Conservation (phyloP, 2,113 vertebrate genomes). For the Mesoclemmys tuberculata region DNA sequence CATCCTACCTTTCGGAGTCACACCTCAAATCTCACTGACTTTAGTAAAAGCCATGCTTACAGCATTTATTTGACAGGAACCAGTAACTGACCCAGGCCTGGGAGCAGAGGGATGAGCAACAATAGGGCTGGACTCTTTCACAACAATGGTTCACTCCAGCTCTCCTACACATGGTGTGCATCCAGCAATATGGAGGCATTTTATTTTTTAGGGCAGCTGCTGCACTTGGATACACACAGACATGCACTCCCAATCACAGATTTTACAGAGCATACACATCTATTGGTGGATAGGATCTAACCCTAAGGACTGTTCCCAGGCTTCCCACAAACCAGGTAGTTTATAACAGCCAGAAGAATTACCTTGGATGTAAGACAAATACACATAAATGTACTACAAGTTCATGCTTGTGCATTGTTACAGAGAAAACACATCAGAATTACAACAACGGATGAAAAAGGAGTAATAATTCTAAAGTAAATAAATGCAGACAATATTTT, state of each 20-base stretch:
- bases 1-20: not conserved
- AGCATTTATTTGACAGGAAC: not conserved
- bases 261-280: not conserved
- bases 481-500: not conserved
- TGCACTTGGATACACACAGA: not conserved
- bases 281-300: not conserved
- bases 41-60: not conserved
- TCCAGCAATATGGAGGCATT: fast-evolving
- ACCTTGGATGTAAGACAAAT: not conserved
- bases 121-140: not conserved
- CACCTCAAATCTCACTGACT: not conserved
- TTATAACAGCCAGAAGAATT: not conserved
- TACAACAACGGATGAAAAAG: not conserved
- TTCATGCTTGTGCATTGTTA: not conserved
- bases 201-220: not conserved
- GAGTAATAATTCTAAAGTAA: slow-evolving; percentile 2
- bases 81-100: not conserved
- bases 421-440: not conserved
- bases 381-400: slow-evolving; percentile 25
- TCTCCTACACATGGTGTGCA: not conserved
- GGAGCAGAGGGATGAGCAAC: fast-evolving
- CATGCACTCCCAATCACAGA: fast-evolving
- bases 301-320: not conserved
- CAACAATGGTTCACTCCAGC: not conserved
- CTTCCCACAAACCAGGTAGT: not conserved